Percentiles rank a stretch among this genome's conserved stretches.
These are phyloP conservation scores for Bilobella aurantiaca DNA, from an alignment of 1,140 invertebrate genomes.

Conservation along the genomic window DNA sequence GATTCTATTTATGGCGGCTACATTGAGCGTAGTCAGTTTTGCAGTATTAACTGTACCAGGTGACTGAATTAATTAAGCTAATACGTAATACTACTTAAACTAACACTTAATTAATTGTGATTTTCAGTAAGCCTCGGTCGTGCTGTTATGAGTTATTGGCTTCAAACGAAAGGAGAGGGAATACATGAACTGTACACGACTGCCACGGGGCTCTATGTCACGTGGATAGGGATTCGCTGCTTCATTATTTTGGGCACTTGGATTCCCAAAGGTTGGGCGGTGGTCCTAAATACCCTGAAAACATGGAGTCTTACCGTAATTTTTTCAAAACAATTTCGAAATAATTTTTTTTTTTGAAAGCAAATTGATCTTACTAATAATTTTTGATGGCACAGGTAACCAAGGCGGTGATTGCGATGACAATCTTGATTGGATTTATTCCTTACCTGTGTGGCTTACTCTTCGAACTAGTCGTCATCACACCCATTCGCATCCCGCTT, in stretches of 20 bases:
- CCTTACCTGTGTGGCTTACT: constrained; percentile 85
- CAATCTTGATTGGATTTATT: constrained; percentile 73
- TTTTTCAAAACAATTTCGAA: constrained; percentile 7
- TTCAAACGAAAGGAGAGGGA: constrained; percentile 33
- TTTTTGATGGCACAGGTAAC: constrained; percentile 37
- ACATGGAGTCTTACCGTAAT: constrained; percentile 37
- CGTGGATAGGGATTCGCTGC: constrained; percentile 72
- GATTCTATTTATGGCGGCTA: constrained; percentile 68
- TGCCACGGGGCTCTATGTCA: constrained; percentile 84
- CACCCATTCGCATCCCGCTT: constrained; percentile 82
- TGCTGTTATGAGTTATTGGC: constrained; percentile 33
- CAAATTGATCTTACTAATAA: not conserved
- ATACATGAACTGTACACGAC: constrained; percentile 94
- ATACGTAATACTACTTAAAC: not conserved
- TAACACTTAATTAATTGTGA: constrained; percentile 1
- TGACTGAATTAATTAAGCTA: constrained; percentile 30
- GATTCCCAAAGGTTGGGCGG: constrained; percentile 68
- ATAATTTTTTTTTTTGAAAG: constrained; percentile 3
- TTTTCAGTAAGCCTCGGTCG: constrained; percentile 32
- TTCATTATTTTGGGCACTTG: constrained; percentile 68
- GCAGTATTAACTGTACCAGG: constrained; percentile 73
- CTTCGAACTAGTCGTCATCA: constrained; percentile 80
- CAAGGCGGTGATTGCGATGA: constrained; percentile 55
- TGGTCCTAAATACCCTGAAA: constrained; percentile 22
- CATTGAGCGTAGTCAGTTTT: constrained; percentile 69